Evolutionary conservation across 2,113 vertebrate species (phyloP).

Genomic region (Coptodon rendalli): DNA sequence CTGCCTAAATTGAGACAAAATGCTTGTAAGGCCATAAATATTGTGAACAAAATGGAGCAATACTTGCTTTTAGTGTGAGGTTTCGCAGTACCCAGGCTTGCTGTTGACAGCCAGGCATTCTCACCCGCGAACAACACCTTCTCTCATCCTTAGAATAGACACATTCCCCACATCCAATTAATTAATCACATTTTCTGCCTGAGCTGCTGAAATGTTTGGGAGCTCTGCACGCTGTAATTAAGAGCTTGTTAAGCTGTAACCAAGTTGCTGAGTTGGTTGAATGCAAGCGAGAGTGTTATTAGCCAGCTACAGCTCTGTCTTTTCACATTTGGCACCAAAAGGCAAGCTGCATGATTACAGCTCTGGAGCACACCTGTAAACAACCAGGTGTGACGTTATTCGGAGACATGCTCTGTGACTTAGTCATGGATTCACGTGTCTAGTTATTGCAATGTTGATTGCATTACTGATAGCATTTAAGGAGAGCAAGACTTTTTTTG

Average conservation of each 20-base stretch:
- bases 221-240: constrained; percentile 47
- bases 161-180: constrained; percentile 35
- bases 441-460: background rate
- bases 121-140: constrained; percentile 32
- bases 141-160: constrained; percentile 30
- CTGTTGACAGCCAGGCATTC: constrained; percentile 17
- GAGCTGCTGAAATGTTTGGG: constrained; percentile 54
- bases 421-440: background rate
- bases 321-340: background rate
- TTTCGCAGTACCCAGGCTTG: background rate
- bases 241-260: constrained; percentile 54
- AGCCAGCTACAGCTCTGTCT: constrained; percentile 11
- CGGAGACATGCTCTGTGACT: background rate
- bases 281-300: constrained; percentile 31
- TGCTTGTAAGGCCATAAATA: constrained; percentile 32
- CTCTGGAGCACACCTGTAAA: background rate
- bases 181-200: constrained; percentile 59
- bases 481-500: background rate
- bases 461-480: background rate
- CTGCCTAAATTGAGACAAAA: constrained; percentile 51
- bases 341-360: background rate
- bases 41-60: constrained; percentile 19
- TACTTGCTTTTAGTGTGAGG: constrained; percentile 1
- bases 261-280: constrained; percentile 40
- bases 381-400: background rate